Evolutionary conservation across 1,140 invertebrate species (phyloP), one percentile per base, ranked within the genome.

Genomic region (Reticulitermes speratus): DNA sequence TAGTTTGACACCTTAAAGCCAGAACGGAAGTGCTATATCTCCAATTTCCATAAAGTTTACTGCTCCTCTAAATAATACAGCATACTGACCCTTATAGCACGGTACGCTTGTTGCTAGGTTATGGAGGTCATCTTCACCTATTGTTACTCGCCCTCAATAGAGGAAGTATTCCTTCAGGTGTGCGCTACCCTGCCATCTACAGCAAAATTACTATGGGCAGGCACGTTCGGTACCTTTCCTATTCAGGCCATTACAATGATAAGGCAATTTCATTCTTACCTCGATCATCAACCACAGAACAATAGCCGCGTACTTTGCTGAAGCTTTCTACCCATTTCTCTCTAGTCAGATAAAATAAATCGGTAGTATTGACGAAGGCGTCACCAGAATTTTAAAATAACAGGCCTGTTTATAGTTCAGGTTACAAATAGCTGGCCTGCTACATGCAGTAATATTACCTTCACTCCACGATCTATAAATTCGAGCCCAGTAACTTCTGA

Each of bases 101-200:
- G 3, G 65, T 9, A 16, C n/a, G 65, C 25, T 75, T 30, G 65
- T 75, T 75, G 65, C 65, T 75, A 75, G 65, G 65, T 30, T 75
- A 75, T 6, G n/a, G 65, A 75, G 65, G 65, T 75, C 65, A 75
- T 30, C 59, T 75, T 75, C 65, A 25, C 8, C 65, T 14, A 75
- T 75, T 75, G 65, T 75, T 75, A 75, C 65, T 30, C n/a, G 65
- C n/a, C 25, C 65, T 75, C 65, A 75, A 30, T 75, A 75, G n/a
- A 75, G n/a, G 65, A 30, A 30, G 2, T 7, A 19, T 30, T 75
- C 25, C 65, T 30, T 30, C 25, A n/a, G n/a, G 65, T 65, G 7
- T 30, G 65, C 9, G 1, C 52, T n/a, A 30, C 65, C 25, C 25
- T 75, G 25, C 65, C 65, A 30, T 75, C n/a, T 30, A n/a, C 9